Percentiles rank a stretch among this genome's conserved stretches.
These are phyloP conservation scores for Pocota personata DNA, from an alignment of 2,888 invertebrate species.

Conservation along the genomic window DNA sequence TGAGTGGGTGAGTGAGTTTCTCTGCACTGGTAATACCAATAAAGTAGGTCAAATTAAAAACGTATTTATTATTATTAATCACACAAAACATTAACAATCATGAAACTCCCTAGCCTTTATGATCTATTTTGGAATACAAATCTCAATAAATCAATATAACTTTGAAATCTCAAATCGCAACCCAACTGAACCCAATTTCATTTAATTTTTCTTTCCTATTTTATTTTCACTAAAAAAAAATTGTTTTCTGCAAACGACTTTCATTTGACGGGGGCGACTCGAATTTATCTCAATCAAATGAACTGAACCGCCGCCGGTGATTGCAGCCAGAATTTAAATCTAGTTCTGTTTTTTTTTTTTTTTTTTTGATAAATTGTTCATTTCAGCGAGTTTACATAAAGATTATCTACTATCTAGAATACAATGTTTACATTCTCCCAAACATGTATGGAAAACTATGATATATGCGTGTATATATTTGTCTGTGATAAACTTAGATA, in stretches of 20 bases:
- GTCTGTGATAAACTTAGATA: slow-evolving; percentile 51
- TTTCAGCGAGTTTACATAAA: background rate
- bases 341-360: background rate
- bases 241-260: background rate
- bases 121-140: no score
- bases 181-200: no score
- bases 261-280: background rate
- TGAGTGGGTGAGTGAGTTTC: no score
- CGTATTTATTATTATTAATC: no score
- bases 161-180: no score
- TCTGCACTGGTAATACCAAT: no score
- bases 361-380: background rate
- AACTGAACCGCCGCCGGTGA: background rate
- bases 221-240: background rate
- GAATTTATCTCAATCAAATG: background rate
- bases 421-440: slow-evolving; percentile 3
- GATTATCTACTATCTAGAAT: background rate
- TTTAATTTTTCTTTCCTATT: background rate
- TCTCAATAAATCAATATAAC: no score
- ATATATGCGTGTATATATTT: slow-evolving; percentile 11
- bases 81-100: no score
- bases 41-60: no score
- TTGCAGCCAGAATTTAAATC: background rate
- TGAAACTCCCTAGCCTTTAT: no score
- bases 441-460: background rate